These are phyloP conservation scores for Megaustenia siamemsis DNA, from an alignment of 2,888 invertebrate genomes.

Conservation along the genomic window DNA sequence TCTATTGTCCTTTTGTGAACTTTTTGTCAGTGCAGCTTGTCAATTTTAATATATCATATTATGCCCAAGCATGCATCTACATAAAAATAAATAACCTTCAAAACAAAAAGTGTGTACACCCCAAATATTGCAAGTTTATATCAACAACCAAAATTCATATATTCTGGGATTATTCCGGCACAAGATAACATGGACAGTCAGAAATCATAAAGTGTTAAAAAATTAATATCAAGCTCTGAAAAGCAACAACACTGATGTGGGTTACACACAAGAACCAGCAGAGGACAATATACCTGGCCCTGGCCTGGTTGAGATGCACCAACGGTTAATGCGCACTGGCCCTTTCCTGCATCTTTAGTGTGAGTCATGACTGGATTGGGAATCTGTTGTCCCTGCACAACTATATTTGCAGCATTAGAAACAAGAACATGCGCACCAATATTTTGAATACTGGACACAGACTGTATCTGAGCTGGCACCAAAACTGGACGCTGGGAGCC, in stretches of 20 bases:
- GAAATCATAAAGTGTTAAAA: not conserved
- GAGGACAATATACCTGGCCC: slow-evolving; percentile 27
- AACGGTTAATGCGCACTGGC: slow-evolving; percentile 17
- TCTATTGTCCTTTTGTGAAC: no score
- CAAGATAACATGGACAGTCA: not conserved
- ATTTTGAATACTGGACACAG: slow-evolving; percentile 31
- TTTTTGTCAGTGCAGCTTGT: no score
- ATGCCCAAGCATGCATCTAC: no score
- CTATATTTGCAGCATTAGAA: slow-evolving; percentile 46
- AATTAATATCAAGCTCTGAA: not conserved
- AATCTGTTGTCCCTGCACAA: slow-evolving; percentile 37
- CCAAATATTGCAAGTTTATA: not conserved
- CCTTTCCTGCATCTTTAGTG: slow-evolving; percentile 28
- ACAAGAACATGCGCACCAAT: slow-evolving; percentile 39
- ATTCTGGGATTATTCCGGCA: not conserved
- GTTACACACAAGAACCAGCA: slow-evolving; percentile 3
- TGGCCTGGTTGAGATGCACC: slow-evolving; percentile 21
- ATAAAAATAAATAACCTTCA: not conserved
- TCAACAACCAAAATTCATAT: not conserved
- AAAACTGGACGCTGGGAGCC: slow-evolving; percentile 21
- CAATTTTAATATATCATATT: no score
- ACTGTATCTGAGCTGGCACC: slow-evolving; percentile 17
- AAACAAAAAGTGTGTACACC: not conserved
- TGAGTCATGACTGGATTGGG: slow-evolving; percentile 30
- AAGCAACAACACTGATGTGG: slow-evolving; percentile 9